phyloP scores from a whole-genome alignment of 2,888 invertebrate genomes.

The Nezara viridula region DNA sequence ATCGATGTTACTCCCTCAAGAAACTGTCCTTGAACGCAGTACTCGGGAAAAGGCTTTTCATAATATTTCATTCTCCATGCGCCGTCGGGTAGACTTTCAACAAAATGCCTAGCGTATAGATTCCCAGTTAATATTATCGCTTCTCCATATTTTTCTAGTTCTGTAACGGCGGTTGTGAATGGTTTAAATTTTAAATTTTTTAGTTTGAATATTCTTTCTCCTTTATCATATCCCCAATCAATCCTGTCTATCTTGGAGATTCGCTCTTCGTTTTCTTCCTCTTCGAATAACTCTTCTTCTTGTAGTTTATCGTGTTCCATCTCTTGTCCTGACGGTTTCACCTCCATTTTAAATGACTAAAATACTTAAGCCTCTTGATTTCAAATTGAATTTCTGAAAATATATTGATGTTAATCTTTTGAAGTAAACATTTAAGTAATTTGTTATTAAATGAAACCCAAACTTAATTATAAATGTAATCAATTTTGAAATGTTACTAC shows the following conservation, averaged over 20 bases:
- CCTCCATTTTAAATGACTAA: neutral
- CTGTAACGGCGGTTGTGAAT: neutral
- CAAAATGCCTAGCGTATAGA: neutral
- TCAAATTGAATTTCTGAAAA: neutral
- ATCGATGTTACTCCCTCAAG: neutral
- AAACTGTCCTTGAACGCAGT: conserved; percentile 33
- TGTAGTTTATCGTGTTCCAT: neutral
- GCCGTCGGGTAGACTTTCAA: neutral
- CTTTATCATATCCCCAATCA: neutral
- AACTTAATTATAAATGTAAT: neutral
- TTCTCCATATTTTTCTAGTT: neutral
- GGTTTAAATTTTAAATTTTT: neutral
- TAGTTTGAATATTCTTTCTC: neutral
- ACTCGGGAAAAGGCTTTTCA: conserved; percentile 47
- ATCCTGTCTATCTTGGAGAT: neutral
- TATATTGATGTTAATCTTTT: neutral
- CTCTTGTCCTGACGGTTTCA: neutral
- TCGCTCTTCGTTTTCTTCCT: neutral
- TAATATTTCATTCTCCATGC: conserved; percentile 27
- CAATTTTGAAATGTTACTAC: neutral
- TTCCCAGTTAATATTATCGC: conserved; percentile 4
- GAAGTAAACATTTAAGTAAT: neutral
- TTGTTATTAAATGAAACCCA: neutral
- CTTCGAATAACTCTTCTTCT: neutral
- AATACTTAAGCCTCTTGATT: neutral